phyloP scores from a whole-genome alignment of 2,113 vertebrate species.

The Zootoca vivipara region DNA sequence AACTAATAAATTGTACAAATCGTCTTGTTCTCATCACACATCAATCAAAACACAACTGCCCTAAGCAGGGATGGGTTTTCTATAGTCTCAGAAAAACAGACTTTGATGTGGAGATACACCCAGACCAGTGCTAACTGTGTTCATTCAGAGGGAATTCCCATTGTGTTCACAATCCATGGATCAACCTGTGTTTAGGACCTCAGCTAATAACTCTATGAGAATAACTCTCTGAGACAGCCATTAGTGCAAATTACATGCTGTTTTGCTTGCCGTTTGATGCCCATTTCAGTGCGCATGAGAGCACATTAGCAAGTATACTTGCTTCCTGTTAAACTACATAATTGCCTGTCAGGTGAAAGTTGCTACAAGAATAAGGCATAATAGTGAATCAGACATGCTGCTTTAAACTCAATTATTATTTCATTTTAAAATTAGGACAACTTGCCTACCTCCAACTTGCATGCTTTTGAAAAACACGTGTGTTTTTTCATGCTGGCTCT shows the following conservation, averaged over 20 bases:
- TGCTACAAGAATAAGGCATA: background rate
- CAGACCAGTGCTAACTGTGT: background rate
- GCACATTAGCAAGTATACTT: background rate
- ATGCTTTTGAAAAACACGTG: background rate
- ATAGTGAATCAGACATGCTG: background rate
- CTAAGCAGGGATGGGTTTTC: background rate
- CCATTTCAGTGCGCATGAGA: background rate
- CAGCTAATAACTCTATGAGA: background rate
- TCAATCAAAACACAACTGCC: background rate
- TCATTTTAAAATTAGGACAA: background rate
- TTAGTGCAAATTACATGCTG: background rate
- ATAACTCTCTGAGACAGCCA: background rate
- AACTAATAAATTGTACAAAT: background rate
- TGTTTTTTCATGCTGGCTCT: background rate
- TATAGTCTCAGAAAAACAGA: background rate
- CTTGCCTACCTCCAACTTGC: background rate
- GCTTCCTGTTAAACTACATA: slow-evolving; percentile 7
- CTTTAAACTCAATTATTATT: background rate
- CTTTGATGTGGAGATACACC: background rate
- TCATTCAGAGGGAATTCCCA: background rate
- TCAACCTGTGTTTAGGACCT: background rate
- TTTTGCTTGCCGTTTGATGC: background rate
- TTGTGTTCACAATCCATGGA: background rate
- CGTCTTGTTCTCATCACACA: background rate
- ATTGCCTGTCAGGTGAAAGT: background rate